These are phyloP conservation scores for Bombus ignitus DNA, from an alignment of 1,140 invertebrate species.

Conservation along the genomic window DNA sequence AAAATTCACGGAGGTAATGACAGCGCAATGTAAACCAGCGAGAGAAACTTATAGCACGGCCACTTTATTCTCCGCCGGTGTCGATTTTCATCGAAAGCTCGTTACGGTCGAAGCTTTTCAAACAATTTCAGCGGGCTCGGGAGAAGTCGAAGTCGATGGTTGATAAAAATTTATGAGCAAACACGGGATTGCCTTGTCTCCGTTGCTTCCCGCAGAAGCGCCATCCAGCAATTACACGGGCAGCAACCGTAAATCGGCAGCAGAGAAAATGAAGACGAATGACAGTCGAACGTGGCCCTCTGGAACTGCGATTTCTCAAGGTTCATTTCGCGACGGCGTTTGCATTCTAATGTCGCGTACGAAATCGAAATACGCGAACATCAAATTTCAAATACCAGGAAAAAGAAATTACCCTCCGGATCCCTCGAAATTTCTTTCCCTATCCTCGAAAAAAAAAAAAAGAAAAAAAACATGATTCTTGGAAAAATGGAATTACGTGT, in stretches of 20 bases:
- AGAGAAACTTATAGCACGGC: not conserved
- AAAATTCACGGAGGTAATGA: not conserved
- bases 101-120: not conserved
- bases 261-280: conserved; percentile 44
- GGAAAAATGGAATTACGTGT: not conserved
- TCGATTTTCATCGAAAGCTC: not conserved
- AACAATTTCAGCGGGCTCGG: not conserved
- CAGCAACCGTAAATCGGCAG: conserved; percentile 28
- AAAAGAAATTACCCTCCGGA: too few species aligned
- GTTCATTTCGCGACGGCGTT: not conserved
- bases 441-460: not conserved
- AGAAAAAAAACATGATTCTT: not conserved
- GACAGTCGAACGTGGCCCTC: conserved; percentile 14
- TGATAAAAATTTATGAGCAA: conserved; percentile 46
- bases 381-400: not conserved
- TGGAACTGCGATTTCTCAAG: not conserved
- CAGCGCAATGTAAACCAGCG: too few species aligned
- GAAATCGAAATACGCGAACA: not conserved
- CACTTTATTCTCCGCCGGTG: not conserved
- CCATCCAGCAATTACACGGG: conserved; percentile 35
- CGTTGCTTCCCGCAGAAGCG: not conserved
- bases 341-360: conserved; percentile 13
- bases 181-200: conserved; percentile 8
- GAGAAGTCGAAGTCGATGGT: not conserved
- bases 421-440: not conserved